Conservation (phyloP, 2,888 invertebrate genomes). For the Cheilosia scutellata region DNA sequence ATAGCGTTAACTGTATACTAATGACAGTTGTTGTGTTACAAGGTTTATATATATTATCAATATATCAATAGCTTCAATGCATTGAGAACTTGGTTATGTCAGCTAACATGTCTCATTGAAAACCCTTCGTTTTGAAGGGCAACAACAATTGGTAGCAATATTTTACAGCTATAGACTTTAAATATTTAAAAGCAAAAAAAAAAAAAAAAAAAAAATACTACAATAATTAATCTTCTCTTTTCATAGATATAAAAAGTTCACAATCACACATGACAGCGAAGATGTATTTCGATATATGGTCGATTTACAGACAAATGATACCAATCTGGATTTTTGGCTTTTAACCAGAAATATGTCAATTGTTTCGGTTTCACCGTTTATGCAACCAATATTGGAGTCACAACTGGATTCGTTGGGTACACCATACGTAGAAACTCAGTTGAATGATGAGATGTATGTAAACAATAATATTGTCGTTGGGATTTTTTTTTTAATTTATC, state of each 20-base stretch:
- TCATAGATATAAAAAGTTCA: conserved; percentile 82
- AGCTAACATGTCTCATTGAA: background rate
- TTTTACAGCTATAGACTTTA: background rate
- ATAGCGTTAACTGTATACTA: background rate
- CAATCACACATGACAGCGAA: conserved; percentile 80
- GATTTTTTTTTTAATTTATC: conserved; percentile 18
- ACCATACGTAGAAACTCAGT: conserved; percentile 78
- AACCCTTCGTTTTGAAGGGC: background rate
- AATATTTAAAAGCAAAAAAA: background rate
- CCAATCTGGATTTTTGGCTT: conserved; percentile 82
- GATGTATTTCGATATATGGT: conserved; percentile 81
- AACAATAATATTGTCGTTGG: conserved; percentile 32
- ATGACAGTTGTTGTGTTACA: conserved; percentile 1
- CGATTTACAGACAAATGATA: conserved; percentile 80
- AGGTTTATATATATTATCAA: conserved; percentile 2
- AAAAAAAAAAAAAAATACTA: background rate
- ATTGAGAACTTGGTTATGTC: background rate
- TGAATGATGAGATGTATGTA: conserved; percentile 80
- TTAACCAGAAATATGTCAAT: conserved; percentile 82
- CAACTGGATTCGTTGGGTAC: conserved; percentile 79
- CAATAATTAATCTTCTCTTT: background rate
- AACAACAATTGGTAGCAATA: background rate
- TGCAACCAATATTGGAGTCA: conserved; percentile 80
- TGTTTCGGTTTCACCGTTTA: conserved; percentile 81
- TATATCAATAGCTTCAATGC: background rate